Evolutionary conservation across 2,113 vertebrate genomes (phyloP), one percentile per base, ranked within the genome.

Genomic region (Atractosteus spatula): DNA sequence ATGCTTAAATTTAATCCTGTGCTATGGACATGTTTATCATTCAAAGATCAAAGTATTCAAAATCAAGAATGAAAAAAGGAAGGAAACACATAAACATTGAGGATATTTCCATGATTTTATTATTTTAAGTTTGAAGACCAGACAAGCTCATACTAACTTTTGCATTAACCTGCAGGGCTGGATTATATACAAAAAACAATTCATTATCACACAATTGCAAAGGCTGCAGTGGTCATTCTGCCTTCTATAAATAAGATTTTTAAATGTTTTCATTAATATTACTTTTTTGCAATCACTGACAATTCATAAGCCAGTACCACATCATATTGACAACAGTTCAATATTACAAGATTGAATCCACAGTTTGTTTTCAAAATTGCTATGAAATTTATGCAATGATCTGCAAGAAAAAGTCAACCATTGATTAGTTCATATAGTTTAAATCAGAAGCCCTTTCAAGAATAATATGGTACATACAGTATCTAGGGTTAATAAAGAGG

Each of bases 91-190:
- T 51, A 51, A 55, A 55, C 14, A 59, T 59, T 59, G 12, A 59
- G 57, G 57, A 59, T 59, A 7, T n/a, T 59, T 59, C n/a, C 57
- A 13, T n/a, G 11, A 13, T 59, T 13, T 59, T 59, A n/a, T 59
- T 59, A 59, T 59, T 59, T 59, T 59, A 59, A 59, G 57, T 8
- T 14, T 59, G 57, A 59, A 59, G 57, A 59, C 57, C 57, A 59
- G 57, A 59, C 57, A 59, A 59, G 57, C 57, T 59, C 12, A 16
- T 59, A 59, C 57, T 59, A 59, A 59, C n/a, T 59, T 59, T 59
- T 59, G 57, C 57, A 59, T 59, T 59, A 59, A 59, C 12, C 57
- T 59, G 57, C 57, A 59, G 57, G 57, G 12, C 57, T 59, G n/a
- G 57, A 59, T 59, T 59, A 59, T 14, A 59, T 59, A 59, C 57